Conservation (phyloP, 2,888 invertebrate genomes). For the Chelonus formosanus region DNA sequence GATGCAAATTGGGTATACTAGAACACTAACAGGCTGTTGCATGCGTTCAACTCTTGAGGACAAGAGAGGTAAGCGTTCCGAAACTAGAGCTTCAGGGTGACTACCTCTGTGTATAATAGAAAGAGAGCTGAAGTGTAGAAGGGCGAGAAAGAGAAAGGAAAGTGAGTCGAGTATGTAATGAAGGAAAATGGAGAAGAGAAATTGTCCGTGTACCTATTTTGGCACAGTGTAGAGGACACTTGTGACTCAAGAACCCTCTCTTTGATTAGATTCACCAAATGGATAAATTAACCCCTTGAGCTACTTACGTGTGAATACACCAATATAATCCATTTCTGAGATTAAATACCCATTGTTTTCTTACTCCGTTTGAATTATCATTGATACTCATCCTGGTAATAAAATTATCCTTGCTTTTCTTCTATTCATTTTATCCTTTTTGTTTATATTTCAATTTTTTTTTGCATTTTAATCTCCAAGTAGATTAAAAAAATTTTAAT, state of each 20-base stretch:
- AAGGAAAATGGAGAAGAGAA: constrained; percentile 21
- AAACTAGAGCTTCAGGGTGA: background rate
- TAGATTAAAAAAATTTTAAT: no score
- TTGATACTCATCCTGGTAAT: no score
- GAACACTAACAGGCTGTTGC: constrained; percentile 6
- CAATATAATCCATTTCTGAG: background rate
- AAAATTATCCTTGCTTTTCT: no score
- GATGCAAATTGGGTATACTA: constrained; percentile 28
- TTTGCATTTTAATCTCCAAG: no score
- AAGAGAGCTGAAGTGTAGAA: background rate
- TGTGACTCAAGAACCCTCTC: constrained; percentile 35
- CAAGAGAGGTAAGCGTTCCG: constrained; percentile 1
- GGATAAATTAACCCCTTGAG: constrained; percentile 42
- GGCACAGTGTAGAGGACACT: constrained; percentile 29
- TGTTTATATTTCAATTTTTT: no score
- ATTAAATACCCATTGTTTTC: no score
- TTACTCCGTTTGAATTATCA: no score
- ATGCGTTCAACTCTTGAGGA: constrained; percentile 5
- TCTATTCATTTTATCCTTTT: no score
- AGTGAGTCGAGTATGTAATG: constrained; percentile 31
- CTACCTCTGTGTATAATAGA: background rate
- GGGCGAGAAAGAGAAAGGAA: background rate
- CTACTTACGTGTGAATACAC: background rate
- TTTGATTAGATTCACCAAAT: constrained; percentile 41
- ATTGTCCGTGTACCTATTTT: constrained; percentile 20